phyloP scores from a whole-genome alignment of 2,113 vertebrate genomes.

The Macquaria australasica region DNA sequence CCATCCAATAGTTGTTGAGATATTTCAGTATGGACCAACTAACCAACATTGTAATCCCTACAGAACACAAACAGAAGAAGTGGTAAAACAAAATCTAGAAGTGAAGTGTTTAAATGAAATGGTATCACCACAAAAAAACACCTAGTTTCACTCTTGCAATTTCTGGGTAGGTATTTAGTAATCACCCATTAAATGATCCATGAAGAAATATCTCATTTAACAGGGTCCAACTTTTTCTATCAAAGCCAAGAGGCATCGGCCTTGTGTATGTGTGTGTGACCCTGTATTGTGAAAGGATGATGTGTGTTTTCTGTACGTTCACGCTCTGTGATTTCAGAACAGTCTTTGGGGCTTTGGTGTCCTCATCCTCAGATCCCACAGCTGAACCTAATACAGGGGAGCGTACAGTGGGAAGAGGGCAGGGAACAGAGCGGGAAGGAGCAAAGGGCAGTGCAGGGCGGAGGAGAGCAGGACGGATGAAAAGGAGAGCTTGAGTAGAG shows the following conservation, averaged over 20 bases:
- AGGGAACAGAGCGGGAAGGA: conserved; percentile 60
- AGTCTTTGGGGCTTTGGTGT: conserved; percentile 73
- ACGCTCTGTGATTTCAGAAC: conserved; percentile 66
- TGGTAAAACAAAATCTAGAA: neutral
- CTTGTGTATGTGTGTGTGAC: conserved; percentile 12
- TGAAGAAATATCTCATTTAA: conserved; percentile 9
- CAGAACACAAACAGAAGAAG: conserved; percentile 80
- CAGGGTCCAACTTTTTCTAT: conserved; percentile 7
- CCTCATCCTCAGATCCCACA: conserved; percentile 65
- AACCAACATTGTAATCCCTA: too few relatives aligned
- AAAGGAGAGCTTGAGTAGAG: neutral
- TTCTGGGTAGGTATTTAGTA: neutral
- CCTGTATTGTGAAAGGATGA: conserved; percentile 51
- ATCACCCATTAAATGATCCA: conserved; percentile 26
- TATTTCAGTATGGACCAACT: neutral
- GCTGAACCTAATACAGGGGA: conserved; percentile 62
- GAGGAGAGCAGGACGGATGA: neutral
- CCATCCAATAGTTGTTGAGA: neutral
- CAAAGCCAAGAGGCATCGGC: neutral
- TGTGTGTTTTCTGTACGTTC: conserved; percentile 66
- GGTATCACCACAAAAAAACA: neutral
- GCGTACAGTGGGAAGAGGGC: conserved; percentile 43
- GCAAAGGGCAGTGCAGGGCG: conserved; percentile 29
- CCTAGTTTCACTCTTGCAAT: neutral
- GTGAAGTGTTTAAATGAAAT: neutral